phyloP scores from a whole-genome alignment of 2,888 invertebrate genomes.

The Lissonota sp. region DNA sequence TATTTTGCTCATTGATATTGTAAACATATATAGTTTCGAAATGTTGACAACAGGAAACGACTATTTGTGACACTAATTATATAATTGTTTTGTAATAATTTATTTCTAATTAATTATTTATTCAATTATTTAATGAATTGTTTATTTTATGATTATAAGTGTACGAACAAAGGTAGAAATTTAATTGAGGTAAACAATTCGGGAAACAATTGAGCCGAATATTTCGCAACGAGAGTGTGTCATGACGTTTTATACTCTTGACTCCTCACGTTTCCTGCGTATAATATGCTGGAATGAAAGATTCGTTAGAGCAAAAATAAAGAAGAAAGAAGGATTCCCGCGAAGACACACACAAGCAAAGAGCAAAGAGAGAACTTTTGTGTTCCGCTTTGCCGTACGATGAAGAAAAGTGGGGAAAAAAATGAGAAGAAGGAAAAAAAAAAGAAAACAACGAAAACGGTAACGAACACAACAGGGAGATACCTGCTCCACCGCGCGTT shows the following conservation, averaged over 20 bases:
- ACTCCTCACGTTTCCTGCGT: conserved; percentile 7
- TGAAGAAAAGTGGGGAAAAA: conserved; percentile 64
- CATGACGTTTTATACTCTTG: conserved; percentile 30
- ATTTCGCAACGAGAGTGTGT: conserved; percentile 30
- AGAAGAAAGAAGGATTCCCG: conserved; percentile 51
- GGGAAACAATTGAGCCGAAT: neutral
- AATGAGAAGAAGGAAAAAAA: conserved; percentile 60
- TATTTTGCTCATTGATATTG: no score
- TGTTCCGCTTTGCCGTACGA: conserved; percentile 42
- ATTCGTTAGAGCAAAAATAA: conserved; percentile 50
- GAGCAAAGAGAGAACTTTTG: conserved; percentile 27
- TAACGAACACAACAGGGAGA: conserved; percentile 64
- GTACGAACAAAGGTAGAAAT: no score
- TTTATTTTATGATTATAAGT: no score
- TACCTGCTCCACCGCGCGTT: conserved; percentile 43
- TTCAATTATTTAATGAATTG: no score
- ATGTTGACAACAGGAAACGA: no score
- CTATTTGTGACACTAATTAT: no score
- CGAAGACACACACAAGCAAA: conserved; percentile 10
- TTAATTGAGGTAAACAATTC: no score
- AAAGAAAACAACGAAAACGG: conserved; percentile 68
- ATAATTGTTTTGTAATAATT: no score
- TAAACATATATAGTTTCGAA: no score
- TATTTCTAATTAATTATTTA: no score
- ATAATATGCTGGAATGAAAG: conserved; percentile 19